A percentile compares a stretch with the other conserved stretches of the same genome.
Evolutionary conservation across 2,113 vertebrate genomes (phyloP).

Genomic region (Trichomycterus rosablanca): DNA sequence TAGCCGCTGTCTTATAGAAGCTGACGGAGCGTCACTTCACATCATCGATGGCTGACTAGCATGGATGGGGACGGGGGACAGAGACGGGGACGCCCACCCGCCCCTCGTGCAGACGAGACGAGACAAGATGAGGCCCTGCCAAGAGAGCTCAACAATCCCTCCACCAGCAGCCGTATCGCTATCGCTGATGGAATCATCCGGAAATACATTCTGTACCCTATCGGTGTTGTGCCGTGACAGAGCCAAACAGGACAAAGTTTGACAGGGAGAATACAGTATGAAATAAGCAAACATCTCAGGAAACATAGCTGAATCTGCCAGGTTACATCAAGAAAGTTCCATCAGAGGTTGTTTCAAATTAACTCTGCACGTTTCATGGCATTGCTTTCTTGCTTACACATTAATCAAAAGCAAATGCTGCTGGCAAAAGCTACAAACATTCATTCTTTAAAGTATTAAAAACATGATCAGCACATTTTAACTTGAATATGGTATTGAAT

Average conservation of each 20-base stretch:
- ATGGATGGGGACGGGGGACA: conserved; percentile 34
- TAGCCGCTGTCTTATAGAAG: conserved; percentile 47
- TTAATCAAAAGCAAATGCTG: too few species aligned
- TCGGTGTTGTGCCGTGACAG: conserved; percentile 33
- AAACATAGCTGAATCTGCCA: not conserved
- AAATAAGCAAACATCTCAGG: conserved; percentile 33
- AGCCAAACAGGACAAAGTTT: conserved; percentile 37
- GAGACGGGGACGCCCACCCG: conserved; percentile 41
- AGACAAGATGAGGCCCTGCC: conserved; percentile 44
- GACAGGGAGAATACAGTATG: conserved; percentile 31
- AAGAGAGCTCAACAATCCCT: conserved; percentile 36
- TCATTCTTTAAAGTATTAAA: too few species aligned
- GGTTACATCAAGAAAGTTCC: conserved; percentile 21
- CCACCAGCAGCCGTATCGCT: conserved; percentile 29
- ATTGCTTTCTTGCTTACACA: too few species aligned
- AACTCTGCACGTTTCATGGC: not conserved
- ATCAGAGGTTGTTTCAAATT: conserved; percentile 21
- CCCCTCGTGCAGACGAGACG: conserved; percentile 37
- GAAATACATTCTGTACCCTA: conserved; percentile 41
- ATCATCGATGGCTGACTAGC: conserved; percentile 44
- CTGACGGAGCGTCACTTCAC: conserved; percentile 51
- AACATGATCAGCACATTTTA: too few species aligned
- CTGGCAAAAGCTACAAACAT: too few species aligned
- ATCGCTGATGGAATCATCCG: conserved; percentile 45
- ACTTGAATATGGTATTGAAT: too few species aligned